A percentile compares a stretch with the other conserved stretches of the same genome.
Evolutionary conservation across 1,140 invertebrate species (phyloP).

Genomic region (Atta colombica): DNA sequence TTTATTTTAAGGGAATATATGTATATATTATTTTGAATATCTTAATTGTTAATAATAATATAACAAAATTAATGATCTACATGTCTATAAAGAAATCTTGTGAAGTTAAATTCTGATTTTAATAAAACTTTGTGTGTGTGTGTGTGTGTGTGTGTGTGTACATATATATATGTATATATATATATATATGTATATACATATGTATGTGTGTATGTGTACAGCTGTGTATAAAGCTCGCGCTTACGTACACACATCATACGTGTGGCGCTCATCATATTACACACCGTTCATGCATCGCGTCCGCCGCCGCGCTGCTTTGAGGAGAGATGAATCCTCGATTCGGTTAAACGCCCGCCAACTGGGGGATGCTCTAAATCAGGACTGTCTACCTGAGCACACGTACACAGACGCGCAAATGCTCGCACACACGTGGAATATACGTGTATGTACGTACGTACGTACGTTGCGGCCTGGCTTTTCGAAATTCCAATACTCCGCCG

Average conservation of each 20-base stretch:
- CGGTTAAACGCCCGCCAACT: conserved; percentile 74
- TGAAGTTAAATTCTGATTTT: too few relatives aligned
- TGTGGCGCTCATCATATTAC: conserved; percentile 80
- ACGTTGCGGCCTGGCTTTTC: conserved; percentile 62
- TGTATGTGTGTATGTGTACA: not conserved
- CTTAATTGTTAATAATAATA: not conserved
- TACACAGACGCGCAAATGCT: not conserved
- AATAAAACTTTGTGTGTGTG: too few relatives aligned
- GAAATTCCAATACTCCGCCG: conserved; percentile 69
- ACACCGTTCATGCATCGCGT: conserved; percentile 77
- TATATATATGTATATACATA: too few relatives aligned
- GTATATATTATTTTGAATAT: not conserved
- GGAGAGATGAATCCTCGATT: conserved; percentile 75
- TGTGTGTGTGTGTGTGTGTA: too few relatives aligned
- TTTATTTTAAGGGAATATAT: not conserved
- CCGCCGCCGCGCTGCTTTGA: conserved; percentile 69
- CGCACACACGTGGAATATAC: not conserved
- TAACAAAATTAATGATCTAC: too few relatives aligned
- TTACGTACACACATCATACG: conserved; percentile 55
- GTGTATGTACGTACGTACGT: not conserved
- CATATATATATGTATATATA: too few relatives aligned
- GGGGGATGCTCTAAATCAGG: conserved; percentile 74
- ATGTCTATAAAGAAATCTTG: too few relatives aligned
- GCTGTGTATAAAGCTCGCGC: conserved; percentile 15
- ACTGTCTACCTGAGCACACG: conserved; percentile 65